Percentiles rank a stretch among this genome's conserved stretches.
These are phyloP conservation scores for Eleutherodactylus coqui DNA, from an alignment of 2,797 vertebrate species.

Conservation along the genomic window DNA sequence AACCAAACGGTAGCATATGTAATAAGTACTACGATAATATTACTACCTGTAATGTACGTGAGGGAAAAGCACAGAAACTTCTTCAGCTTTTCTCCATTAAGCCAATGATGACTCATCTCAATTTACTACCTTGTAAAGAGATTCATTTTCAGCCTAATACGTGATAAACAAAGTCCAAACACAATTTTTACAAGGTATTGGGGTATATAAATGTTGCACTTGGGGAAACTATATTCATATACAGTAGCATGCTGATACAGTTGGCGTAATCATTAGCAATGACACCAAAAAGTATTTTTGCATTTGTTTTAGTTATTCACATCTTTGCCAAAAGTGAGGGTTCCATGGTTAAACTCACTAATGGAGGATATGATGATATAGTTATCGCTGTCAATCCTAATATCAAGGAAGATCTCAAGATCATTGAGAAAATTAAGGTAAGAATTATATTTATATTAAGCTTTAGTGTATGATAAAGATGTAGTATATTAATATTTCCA, in stretches of 20 bases:
- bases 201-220: background rate
- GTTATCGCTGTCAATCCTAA: conserved; percentile 67
- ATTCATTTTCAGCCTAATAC: too few species aligned
- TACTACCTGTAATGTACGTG: background rate
- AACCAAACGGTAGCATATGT: too few species aligned
- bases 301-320: conserved; percentile 59
- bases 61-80: background rate
- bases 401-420: conserved; percentile 61
- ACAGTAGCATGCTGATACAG: background rate
- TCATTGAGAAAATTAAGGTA: conserved; percentile 69
- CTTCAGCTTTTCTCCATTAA: background rate
- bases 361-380: conserved; percentile 68
- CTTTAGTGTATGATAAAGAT: background rate
- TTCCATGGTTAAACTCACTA: conserved; percentile 61
- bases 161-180: conserved; percentile 9
- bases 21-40: too few species aligned
- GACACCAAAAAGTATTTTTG: background rate
- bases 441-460: conserved; percentile 30
- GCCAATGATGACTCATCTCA: background rate
- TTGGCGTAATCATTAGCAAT: background rate
- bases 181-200: background rate
- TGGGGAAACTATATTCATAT: background rate
- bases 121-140: background rate
- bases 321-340: conserved; percentile 23
- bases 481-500: too few species aligned